A percentile compares a stretch with the other conserved stretches of the same genome.
phyloP scores from a whole-genome alignment of 2,888 invertebrate genomes.

The Bombylius major region DNA sequence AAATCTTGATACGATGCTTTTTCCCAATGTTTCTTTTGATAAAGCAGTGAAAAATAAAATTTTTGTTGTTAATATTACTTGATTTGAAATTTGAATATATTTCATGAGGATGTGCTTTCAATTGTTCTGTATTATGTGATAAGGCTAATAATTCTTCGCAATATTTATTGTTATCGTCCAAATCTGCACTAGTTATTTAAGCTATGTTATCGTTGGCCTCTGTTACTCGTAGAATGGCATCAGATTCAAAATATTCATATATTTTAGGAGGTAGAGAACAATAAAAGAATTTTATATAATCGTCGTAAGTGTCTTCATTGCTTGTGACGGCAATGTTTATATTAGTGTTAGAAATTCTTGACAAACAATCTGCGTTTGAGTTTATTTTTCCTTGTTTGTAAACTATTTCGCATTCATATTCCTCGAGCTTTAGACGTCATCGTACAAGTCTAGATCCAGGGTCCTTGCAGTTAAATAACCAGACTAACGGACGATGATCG shows the following conservation, averaged over 20 bases:
- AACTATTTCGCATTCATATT: neutral
- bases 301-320: neutral
- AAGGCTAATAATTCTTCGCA: neutral
- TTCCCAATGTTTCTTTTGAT: conserved; percentile 2
- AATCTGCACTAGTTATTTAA: conserved; percentile 1
- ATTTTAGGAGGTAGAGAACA: neutral
- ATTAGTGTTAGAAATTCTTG: neutral
- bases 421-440: neutral
- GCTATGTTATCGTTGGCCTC: neutral
- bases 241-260: neutral
- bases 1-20: neutral
- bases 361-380: conserved; percentile 2
- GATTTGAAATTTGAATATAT: conserved; percentile 4
- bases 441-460: neutral
- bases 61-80: neutral
- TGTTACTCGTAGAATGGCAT: neutral
- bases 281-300: neutral
- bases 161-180: neutral
- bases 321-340: too few relatives aligned
- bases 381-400: neutral
- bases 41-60: conserved; percentile 3
- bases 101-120: conserved; percentile 1
- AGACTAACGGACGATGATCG: neutral
- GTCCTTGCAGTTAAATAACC: neutral
- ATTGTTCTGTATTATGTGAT: neutral